Percentiles rank a stretch among this genome's conserved stretches.
phyloP scores from a whole-genome alignment of 2,797 vertebrate genomes.

The Acanthornis magna region DNA sequence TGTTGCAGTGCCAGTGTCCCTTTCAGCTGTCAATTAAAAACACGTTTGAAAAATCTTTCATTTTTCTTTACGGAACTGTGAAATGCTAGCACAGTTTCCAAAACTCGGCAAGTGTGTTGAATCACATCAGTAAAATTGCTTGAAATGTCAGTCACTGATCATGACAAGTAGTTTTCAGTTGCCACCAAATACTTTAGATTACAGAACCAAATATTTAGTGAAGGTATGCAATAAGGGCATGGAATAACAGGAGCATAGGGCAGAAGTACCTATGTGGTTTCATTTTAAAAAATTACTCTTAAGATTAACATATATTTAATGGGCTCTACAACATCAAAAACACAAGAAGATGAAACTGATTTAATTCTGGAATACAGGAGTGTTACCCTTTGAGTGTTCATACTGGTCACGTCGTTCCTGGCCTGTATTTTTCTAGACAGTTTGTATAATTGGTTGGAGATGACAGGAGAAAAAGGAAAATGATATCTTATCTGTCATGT shows the following conservation, averaged over 20 bases:
- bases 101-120: not conserved
- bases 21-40: slow-evolving; percentile 30
- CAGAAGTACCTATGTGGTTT: not conserved
- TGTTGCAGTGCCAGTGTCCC: slow-evolving; percentile 12
- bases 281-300: not conserved
- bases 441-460: not conserved
- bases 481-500: not conserved
- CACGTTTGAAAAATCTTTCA: not conserved
- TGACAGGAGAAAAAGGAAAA: not conserved
- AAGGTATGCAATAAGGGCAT: not conserved
- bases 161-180: not conserved
- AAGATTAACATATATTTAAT: not conserved
- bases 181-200: not conserved
- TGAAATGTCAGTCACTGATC: not conserved
- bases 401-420: rapidly evolving
- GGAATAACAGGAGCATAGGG: not conserved
- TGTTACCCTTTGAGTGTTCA: not conserved
- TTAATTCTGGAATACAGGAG: not conserved
- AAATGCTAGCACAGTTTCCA: not conserved
- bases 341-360: not conserved
- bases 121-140: not conserved
- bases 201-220: not conserved
- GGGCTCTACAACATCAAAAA: not conserved
- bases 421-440: not conserved
- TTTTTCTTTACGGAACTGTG: not conserved